A percentile compares a stretch with the other conserved stretches of the same genome.
Conservation (phyloP, 2,797 vertebrate species). For the Chrosomus eos region DNA sequence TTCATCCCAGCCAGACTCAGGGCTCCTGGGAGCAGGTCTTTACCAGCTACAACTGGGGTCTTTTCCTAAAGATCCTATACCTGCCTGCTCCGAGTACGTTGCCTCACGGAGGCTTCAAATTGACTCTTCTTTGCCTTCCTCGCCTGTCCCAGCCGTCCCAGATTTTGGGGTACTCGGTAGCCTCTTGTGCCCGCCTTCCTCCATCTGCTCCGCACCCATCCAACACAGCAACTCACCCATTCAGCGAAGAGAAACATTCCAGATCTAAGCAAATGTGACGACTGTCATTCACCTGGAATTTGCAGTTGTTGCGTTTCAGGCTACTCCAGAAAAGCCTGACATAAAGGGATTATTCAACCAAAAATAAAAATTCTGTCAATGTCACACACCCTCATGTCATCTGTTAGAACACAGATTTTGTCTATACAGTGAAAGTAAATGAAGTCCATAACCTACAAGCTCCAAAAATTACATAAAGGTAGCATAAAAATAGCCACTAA, state of each 20-base stretch:
- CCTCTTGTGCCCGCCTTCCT: constrained; percentile 76
- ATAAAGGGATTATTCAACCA: background rate
- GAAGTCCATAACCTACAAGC: background rate
- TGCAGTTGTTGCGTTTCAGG: background rate
- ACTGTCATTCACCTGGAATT: background rate
- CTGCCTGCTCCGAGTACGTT: constrained; percentile 41
- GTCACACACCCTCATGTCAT: background rate
- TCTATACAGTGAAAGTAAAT: background rate
- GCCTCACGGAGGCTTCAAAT: constrained; percentile 74
- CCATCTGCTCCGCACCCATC: constrained; percentile 61
- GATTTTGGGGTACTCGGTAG: constrained; percentile 82
- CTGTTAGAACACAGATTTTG: background rate
- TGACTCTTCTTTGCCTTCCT: constrained; percentile 78
- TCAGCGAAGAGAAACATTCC: constrained; percentile 29
- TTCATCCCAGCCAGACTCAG: constrained; percentile 57
- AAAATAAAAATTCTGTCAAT: background rate
- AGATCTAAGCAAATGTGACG: constrained; percentile 6
- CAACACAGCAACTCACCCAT: constrained; percentile 75
- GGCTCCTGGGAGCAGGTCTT: constrained; percentile 68
- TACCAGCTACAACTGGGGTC: constrained; percentile 73
- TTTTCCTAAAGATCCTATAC: constrained; percentile 65
- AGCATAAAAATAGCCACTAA: background rate
- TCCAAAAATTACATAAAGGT: background rate
- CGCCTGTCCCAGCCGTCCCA: constrained; percentile 70
- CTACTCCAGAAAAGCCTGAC: background rate